Percentiles rank a stretch among this genome's conserved stretches.
Evolutionary conservation across 1,140 invertebrate genomes (phyloP).

Genomic region (Penaeus indicus): DNA sequence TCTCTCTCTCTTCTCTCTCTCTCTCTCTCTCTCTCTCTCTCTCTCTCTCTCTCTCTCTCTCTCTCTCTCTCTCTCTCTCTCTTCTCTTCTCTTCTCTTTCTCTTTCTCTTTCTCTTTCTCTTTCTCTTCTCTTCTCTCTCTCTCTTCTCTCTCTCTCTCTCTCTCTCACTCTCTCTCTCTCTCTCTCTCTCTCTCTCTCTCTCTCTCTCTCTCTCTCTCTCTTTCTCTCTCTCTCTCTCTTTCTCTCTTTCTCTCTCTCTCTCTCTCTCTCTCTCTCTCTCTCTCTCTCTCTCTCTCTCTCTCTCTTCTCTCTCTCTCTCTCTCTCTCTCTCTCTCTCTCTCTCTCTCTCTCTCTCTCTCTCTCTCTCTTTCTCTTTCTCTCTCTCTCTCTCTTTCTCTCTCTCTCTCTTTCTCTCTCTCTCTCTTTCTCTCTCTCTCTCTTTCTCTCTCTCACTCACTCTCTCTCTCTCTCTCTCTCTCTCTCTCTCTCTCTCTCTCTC

Average conservation of each 20-base stretch:
- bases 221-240: too few relatives aligned
- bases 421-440: background rate
- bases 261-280: background rate
- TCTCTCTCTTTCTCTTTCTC: background rate
- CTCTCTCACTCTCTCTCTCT: background rate
- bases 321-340: background rate
- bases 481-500: background rate
- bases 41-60: too few relatives aligned
- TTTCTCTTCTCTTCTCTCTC: constrained; percentile 15
- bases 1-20: too few relatives aligned
- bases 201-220: too few relatives aligned
- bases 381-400: background rate
- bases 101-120: constrained; percentile 19
- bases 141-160: constrained; percentile 1
- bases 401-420: background rate
- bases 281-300: background rate
- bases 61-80: too few relatives aligned
- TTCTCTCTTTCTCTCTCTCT: too few relatives aligned
- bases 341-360: background rate
- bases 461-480: background rate
- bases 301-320: background rate
- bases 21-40: too few relatives aligned
- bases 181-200: background rate
- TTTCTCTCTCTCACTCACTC: background rate
- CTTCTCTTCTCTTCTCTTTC: too few relatives aligned